Evolutionary conservation across 2,113 vertebrate genomes (phyloP).

Genomic region (Cyanistes caeruleus): DNA sequence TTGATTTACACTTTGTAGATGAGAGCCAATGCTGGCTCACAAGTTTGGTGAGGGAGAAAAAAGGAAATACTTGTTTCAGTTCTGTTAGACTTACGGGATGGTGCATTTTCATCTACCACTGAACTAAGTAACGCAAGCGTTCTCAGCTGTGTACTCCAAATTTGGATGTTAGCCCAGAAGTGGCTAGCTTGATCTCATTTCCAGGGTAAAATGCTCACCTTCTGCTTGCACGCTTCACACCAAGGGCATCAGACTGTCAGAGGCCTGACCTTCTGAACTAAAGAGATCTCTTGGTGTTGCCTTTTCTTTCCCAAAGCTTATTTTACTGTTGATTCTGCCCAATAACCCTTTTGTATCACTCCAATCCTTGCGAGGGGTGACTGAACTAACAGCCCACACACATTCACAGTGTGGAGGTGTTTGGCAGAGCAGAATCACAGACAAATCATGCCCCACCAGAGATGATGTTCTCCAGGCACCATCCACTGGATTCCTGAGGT

Average conservation of each 20-base stretch:
- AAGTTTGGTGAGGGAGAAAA: not conserved
- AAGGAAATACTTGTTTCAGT: constrained; percentile 1
- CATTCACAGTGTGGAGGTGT: not conserved
- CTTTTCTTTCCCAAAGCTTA: not conserved
- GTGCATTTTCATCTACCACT: not conserved
- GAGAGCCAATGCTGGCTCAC: not conserved
- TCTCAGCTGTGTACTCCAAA: not conserved
- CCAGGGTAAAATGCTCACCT: not conserved
- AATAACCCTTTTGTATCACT: not conserved
- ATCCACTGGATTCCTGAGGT: not conserved
- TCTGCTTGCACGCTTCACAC: not conserved
- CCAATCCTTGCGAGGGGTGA: not conserved
- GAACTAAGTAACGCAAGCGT: not conserved
- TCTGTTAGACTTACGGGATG: not conserved
- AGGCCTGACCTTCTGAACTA: not conserved
- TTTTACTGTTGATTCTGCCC: not conserved
- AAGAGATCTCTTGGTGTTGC: not conserved
- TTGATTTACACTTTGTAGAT: not conserved
- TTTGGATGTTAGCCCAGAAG: not conserved
- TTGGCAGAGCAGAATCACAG: not conserved
- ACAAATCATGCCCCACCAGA: not conserved
- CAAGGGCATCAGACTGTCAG: not conserved
- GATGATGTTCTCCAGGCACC: not conserved
- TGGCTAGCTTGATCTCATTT: not conserved
- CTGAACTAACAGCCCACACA: not conserved